A percentile compares a stretch with the other conserved stretches of the same genome.
phyloP scores from a whole-genome alignment of 2,797 vertebrate genomes.

The Phylloscopus collybita region DNA sequence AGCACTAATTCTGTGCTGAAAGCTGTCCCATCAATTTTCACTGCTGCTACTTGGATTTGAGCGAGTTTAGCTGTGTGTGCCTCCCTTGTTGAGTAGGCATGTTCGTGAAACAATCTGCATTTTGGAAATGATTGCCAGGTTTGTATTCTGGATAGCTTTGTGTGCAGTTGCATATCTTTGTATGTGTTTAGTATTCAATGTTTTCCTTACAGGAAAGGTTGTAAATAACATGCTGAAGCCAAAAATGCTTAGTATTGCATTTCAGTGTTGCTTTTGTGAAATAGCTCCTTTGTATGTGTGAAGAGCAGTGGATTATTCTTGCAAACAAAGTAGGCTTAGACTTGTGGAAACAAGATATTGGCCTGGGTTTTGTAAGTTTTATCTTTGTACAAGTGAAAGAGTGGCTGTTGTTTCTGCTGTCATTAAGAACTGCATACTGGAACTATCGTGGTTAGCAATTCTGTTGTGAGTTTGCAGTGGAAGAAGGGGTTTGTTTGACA shows the following conservation, averaged over 20 bases:
- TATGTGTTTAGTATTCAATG: neutral
- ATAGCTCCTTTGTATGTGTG: neutral
- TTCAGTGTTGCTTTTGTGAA: neutral
- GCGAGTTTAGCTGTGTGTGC: neutral
- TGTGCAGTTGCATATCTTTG: neutral
- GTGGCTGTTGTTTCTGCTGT: neutral
- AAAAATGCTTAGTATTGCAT: neutral
- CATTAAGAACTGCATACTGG: neutral
- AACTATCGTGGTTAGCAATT: neutral
- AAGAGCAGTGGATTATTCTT: neutral
- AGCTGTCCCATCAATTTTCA: neutral
- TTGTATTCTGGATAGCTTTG: neutral
- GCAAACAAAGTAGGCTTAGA: neutral
- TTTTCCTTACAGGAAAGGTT: neutral
- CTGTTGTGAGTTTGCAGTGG: neutral
- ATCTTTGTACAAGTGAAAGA: neutral
- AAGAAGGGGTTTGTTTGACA: neutral
- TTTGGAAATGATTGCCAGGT: neutral
- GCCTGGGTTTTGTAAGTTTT: neutral
- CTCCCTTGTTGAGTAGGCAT: neutral
- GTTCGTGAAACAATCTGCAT: neutral
- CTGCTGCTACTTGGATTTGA: neutral
- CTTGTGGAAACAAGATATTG: neutral
- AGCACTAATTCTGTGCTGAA: neutral
- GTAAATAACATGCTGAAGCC: neutral